Evolutionary conservation across 2,888 invertebrate species (phyloP).

Genomic region (Mylabris sibirica): DNA sequence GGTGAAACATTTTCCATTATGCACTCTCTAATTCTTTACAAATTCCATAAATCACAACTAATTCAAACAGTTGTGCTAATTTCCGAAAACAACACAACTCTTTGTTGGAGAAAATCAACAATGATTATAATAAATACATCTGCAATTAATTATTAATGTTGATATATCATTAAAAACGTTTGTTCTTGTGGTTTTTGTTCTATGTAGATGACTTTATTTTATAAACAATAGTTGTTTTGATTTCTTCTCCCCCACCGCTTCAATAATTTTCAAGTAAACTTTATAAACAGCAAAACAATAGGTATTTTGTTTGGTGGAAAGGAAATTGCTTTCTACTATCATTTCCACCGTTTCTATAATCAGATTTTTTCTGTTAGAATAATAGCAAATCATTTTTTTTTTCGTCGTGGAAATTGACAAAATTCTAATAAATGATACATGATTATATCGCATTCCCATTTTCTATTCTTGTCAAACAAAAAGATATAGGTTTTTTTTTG

Average conservation of each 20-base stretch:
- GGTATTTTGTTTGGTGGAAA: background rate
- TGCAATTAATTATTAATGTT: background rate
- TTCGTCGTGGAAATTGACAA: background rate
- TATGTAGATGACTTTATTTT: background rate
- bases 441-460: background rate
- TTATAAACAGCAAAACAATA: background rate
- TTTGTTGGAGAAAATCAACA: background rate
- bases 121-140: background rate
- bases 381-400: background rate
- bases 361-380: background rate
- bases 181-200: background rate
- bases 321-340: background rate
- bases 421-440: background rate
- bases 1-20: constrained; percentile 27
- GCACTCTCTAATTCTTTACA: constrained; percentile 18
- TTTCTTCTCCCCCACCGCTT: background rate
- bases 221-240: background rate
- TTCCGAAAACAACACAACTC: no score
- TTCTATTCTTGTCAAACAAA: background rate
- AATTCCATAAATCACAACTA: background rate
- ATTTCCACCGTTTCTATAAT: background rate
- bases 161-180: background rate
- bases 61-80: no score
- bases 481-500: background rate
- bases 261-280: background rate